Conservation (phyloP, 2,113 vertebrate genomes). For the Menidia beryllina region DNA sequence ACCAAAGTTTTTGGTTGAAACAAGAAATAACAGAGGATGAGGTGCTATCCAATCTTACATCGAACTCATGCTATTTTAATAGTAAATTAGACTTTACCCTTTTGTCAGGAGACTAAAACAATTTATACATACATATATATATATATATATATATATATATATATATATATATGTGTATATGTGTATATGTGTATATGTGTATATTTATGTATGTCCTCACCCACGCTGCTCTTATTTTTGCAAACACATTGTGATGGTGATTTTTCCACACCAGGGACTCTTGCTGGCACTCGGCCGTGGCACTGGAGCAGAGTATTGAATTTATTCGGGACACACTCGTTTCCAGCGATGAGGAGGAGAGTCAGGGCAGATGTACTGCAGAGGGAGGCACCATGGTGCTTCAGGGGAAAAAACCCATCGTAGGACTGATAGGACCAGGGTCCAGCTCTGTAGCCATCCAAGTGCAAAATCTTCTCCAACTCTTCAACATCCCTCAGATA, state of each 20-base stretch:
- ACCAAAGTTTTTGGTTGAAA: too few species aligned
- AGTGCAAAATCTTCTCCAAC: conserved; percentile 97
- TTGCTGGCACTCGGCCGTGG: conserved; percentile 98
- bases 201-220: too few species aligned
- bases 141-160: too few species aligned
- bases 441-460: conserved; percentile 99
- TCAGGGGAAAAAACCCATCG: conserved; percentile 94
- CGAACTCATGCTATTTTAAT: too few species aligned
- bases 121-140: too few species aligned
- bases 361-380: conserved; percentile 86
- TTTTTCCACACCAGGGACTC: conserved; percentile 85
- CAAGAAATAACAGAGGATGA: too few species aligned
- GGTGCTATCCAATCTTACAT: too few species aligned
- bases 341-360: conserved; percentile 93
- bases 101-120: too few species aligned
- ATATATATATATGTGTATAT: too few species aligned
- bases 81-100: too few species aligned
- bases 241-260: conserved; percentile 31
- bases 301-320: conserved; percentile 98
- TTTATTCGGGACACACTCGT: conserved; percentile 98
- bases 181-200: too few species aligned
- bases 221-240: neutral
- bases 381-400: conserved; percentile 79
- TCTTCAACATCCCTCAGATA: conserved; percentile 99
- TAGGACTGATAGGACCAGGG: conserved; percentile 96